A percentile compares a stretch with the other conserved stretches of the same genome.
Evolutionary conservation across 1,140 invertebrate genomes (phyloP).

Genomic region (Pissodes strobi): DNA sequence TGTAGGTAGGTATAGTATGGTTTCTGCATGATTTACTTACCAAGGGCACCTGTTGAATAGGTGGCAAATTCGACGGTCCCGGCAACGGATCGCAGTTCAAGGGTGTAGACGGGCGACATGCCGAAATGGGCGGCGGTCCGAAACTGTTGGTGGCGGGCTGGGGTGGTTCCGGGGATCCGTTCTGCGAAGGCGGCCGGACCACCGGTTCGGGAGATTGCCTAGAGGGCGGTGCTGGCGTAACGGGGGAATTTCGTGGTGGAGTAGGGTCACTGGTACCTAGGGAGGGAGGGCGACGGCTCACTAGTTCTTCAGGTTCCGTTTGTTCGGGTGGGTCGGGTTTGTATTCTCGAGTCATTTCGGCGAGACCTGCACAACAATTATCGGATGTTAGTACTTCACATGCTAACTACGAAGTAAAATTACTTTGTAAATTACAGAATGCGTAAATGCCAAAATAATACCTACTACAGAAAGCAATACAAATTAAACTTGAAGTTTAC

Average conservation of each 20-base stretch:
- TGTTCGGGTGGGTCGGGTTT: conserved; percentile 51
- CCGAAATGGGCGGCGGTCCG: conserved; percentile 20
- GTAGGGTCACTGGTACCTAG: conserved; percentile 28
- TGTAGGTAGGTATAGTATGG: too few species aligned
- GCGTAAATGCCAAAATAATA: too few species aligned
- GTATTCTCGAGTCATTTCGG: conserved; percentile 77
- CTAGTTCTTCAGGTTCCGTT: conserved; percentile 53
- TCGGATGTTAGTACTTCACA: too few species aligned
- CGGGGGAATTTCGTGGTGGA: conserved; percentile 32
- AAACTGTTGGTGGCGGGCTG: conserved; percentile 24
- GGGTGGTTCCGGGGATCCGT: conserved; percentile 32
- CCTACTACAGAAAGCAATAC: too few species aligned
- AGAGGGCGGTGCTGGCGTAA: conserved; percentile 29
- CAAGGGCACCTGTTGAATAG: conserved; percentile 84
- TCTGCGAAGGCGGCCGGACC: conserved; percentile 36
- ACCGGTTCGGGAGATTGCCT: conserved; percentile 40
- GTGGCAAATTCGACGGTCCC: conserved; percentile 76
- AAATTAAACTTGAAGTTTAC: too few species aligned
- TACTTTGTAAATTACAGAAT: too few species aligned
- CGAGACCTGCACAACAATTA: too few species aligned
- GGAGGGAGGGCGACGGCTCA: conserved; percentile 41
- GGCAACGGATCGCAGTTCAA: conserved; percentile 69
- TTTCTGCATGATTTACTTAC: too few species aligned
- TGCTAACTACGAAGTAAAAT: too few species aligned
- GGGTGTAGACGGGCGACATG: conserved; percentile 61